Base-by-base conservation (phyloP, 2,113 vertebrate genomes). In the Ictalurus furcatus region DNA sequence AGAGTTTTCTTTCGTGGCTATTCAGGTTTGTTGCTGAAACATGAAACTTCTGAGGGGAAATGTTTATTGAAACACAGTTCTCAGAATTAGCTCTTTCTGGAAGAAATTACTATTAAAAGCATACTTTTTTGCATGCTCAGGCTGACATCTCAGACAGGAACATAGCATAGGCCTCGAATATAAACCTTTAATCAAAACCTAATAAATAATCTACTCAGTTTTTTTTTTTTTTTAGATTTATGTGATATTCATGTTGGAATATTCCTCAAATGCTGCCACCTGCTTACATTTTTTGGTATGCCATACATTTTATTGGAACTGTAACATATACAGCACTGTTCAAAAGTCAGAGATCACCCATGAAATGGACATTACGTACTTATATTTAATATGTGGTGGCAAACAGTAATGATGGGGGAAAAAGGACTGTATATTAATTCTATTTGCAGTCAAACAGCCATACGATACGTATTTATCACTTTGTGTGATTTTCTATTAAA, bases 1-100 rank as follows among this genome's bases (percentile, higher is more conserved):
- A 56, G 82, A 65, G 56, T 63, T 28, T 71, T 79, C 28, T 61
- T 17, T 78, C 37, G 2, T 56, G 78, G 40, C 58, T 28, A 44
- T 25, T 73, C 28, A 23, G 37, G 21, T 71, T 84, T 90, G 74
- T 61, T 48, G 52, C 21, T 44, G 84, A 85, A 90, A 88, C 28
- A 21, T 54, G 83, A 82, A 67, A 86, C 76, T 69, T 83, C 54
- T 54, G 79, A 88, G 2, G 52, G 54, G 61, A 67, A 88, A 48
- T 65, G 25, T 76, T 85, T 85, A 63, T 28, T 85, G 48, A 58
- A 84, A 74, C 14, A 34, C 84, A 71, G 58, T 78, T 85, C 58
- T 88, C 25, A 86, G 71, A 14, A 63, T 86, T n/a, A 34, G 58
- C 56, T 69, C 28, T 88, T 83, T 88, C 80, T 13, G 28, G 58